phyloP scores from a whole-genome alignment of 2,113 vertebrate genomes.

The Psittacus erithacus region DNA sequence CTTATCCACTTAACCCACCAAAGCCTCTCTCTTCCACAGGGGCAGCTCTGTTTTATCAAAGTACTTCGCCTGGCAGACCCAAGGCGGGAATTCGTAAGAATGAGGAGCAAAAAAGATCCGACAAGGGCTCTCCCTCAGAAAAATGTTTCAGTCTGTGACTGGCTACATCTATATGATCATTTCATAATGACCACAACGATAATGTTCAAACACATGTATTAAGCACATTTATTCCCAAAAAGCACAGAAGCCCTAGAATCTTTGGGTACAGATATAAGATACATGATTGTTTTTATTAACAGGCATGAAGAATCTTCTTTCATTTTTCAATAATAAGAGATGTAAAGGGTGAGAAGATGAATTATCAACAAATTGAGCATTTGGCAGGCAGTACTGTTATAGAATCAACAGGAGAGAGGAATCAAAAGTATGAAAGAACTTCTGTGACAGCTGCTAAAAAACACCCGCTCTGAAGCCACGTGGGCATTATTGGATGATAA shows the following conservation, averaged over 20 bases:
- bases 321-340: neutral
- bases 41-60: neutral
- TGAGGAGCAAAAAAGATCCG: neutral
- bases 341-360: neutral
- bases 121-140: neutral
- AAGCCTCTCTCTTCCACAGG: neutral
- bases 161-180: neutral
- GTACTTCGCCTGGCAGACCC: neutral
- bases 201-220: neutral
- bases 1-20: neutral
- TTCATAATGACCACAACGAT: neutral
- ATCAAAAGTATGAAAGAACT: conserved; percentile 10
- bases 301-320: neutral
- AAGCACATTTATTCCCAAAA: neutral
- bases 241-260: neutral
- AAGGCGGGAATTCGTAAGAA: neutral
- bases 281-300: neutral
- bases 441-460: neutral
- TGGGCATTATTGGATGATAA: neutral
- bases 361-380: neutral
- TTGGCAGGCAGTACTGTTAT: neutral
- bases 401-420: neutral
- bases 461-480: neutral
- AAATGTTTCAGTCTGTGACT: neutral
- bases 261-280: neutral